Conservation (phyloP, 2,113 vertebrate genomes). For the Rafetus swinhoei region DNA sequence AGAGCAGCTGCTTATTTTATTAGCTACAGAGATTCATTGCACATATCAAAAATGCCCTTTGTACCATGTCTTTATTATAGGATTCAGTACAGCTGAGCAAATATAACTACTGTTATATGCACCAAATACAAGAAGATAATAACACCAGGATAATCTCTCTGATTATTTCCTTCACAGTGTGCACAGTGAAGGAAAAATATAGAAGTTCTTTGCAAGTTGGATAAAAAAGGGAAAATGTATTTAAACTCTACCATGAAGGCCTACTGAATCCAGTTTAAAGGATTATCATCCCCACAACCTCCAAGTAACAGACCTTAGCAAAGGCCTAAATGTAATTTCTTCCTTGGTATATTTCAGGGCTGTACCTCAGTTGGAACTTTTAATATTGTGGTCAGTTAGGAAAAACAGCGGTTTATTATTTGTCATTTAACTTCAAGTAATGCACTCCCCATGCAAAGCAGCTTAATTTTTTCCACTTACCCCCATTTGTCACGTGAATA, state of each 20-base stretch:
- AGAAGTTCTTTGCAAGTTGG: neutral
- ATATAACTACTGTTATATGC: constrained; percentile 43
- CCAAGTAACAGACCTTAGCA: neutral
- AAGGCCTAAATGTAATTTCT: neutral
- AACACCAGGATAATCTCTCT: constrained; percentile 28
- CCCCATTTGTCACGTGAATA: constrained; percentile 65
- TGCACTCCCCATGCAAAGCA: neutral
- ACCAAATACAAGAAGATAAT: constrained; percentile 31
- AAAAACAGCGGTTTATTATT: accelerated
- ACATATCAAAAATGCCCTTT: constrained; percentile 40
- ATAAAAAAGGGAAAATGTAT: constrained; percentile 2
- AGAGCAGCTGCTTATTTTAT: constrained; percentile 29
- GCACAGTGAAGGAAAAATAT: neutral
- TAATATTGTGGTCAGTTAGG: neutral
- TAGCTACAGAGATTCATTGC: constrained; percentile 48
- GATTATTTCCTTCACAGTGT: neutral
- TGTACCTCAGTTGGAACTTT: neutral
- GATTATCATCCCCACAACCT: neutral
- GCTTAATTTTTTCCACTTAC: constrained; percentile 56
- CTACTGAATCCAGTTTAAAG: neutral
- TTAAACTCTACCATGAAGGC: neutral
- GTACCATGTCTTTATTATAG: constrained; percentile 47
- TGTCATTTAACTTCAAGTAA: neutral
- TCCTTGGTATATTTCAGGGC: neutral
- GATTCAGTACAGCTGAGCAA: constrained; percentile 55